These are phyloP conservation scores for Trichogramma evanescens DNA, from an alignment of 2,888 invertebrate species.

Conservation along the genomic window DNA sequence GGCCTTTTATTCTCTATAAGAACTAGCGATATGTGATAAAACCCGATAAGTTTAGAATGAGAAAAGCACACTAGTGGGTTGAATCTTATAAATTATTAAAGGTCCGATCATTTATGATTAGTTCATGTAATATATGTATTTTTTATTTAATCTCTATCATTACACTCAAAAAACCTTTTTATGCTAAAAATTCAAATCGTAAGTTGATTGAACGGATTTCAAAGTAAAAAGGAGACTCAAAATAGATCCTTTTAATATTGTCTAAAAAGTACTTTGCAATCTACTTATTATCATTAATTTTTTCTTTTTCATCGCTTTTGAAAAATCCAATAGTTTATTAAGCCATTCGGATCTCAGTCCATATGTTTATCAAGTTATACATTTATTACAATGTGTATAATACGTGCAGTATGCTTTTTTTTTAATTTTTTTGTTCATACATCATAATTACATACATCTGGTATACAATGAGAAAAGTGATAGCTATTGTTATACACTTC, in stretches of 20 bases:
- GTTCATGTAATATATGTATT: conserved; percentile 5
- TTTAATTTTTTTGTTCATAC: conserved; percentile 3
- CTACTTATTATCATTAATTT: conserved; percentile 7
- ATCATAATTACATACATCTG: conserved; percentile 19
- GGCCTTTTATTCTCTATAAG: conserved; percentile 13
- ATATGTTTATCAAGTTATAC: conserved; percentile 27
- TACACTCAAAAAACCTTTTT: conserved; percentile 10
- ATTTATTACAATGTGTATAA: conserved; percentile 14
- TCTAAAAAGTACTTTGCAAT: conserved; percentile 34
- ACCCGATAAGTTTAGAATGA: conserved; percentile 32
- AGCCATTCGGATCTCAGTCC: conserved; percentile 33
- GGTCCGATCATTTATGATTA: conserved; percentile 7
- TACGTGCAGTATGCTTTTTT: conserved; percentile 13
- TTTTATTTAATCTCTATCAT: conserved; percentile 14
- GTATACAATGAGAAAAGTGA: conserved; percentile 15
- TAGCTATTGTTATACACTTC: conserved; percentile 16
- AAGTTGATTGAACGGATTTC: conserved; percentile 6
- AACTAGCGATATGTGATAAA: conserved; percentile 38
- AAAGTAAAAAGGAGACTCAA: conserved; percentile 19
- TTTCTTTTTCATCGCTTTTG: conserved; percentile 19
- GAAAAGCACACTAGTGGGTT: conserved; percentile 28
- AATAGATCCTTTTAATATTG: conserved; percentile 34
- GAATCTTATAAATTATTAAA: conserved; percentile 28
- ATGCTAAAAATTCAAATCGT: conserved; percentile 12
- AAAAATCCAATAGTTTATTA: conserved; percentile 15